Evolutionary conservation across 1,140 invertebrate genomes (phyloP).

Genomic region (Holotrichia oblita): DNA sequence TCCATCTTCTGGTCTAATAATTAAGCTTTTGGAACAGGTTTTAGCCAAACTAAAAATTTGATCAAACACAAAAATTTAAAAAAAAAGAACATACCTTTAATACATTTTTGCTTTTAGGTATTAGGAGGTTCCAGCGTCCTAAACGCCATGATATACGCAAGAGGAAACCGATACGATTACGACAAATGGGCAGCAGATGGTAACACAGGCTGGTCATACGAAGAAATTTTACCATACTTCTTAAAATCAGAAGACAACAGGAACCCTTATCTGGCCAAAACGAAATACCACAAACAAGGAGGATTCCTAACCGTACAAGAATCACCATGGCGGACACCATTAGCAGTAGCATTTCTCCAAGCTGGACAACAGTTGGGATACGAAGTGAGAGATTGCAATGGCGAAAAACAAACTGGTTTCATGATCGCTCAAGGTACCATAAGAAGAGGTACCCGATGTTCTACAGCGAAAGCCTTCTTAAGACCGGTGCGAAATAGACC

Average conservation of each 20-base stretch:
- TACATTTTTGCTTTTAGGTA: constrained; percentile 59
- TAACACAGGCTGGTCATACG: constrained; percentile 90
- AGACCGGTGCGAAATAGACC: constrained; percentile 78
- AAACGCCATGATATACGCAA: constrained; percentile 95
- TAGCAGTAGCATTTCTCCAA: constrained; percentile 83
- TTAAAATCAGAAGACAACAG: constrained; percentile 88
- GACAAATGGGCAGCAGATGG: constrained; percentile 89
- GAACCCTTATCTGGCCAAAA: constrained; percentile 79
- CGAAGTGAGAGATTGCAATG: constrained; percentile 82
- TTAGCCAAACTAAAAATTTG: too few species aligned
- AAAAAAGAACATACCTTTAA: too few species aligned
- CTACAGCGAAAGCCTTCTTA: constrained; percentile 88
- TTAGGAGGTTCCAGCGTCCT: constrained; percentile 93
- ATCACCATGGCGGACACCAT: constrained; percentile 80
- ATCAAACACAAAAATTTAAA: too few species aligned
- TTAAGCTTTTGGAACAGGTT: too few species aligned
- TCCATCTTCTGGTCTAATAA: too few species aligned
- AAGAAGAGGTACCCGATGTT: constrained; percentile 85
- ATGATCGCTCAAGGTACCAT: constrained; percentile 89
- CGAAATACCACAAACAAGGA: constrained; percentile 78
- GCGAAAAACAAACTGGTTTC: constrained; percentile 83
- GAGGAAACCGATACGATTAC: constrained; percentile 91
- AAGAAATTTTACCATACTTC: constrained; percentile 88
- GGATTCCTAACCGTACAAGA: constrained; percentile 88
- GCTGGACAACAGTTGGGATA: constrained; percentile 84